Conservation (phyloP, 2,797 vertebrate species). For the Acanthis flammea region DNA sequence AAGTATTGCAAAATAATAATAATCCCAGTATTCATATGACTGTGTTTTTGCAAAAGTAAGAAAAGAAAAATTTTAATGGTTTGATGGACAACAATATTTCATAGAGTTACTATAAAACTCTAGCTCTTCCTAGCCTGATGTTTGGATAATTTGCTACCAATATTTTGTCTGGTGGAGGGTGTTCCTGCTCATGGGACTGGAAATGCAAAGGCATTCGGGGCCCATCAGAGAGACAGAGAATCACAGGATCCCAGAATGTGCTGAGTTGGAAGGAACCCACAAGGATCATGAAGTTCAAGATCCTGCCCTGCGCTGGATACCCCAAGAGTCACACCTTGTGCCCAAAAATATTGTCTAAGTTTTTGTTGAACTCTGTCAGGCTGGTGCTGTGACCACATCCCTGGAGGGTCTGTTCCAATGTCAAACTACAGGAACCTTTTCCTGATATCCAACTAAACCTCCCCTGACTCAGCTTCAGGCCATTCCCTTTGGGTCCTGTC, state of each 20-base stretch:
- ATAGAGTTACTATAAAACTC: accelerated
- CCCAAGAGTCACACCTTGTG: too few relatives aligned
- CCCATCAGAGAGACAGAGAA: accelerated
- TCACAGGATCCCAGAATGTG: neutral
- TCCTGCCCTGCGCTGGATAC: too few relatives aligned
- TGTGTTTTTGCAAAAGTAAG: neutral
- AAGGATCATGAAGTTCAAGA: neutral
- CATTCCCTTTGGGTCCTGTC: accelerated
- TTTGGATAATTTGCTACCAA: neutral
- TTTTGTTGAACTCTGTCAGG: neutral
- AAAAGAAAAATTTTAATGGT: neutral
- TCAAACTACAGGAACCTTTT: neutral
- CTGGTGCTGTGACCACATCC: neutral
- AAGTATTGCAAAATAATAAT: neutral
- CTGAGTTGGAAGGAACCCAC: neutral
- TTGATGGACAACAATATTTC: neutral
- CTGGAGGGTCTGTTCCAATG: neutral
- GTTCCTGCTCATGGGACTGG: accelerated
- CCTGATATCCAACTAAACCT: neutral
- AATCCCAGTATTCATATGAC: neutral
- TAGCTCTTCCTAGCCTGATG: neutral
- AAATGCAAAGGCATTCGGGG: accelerated
- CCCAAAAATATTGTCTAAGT: neutral
- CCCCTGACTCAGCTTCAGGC: too few relatives aligned
- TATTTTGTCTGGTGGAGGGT: accelerated